Conservation (phyloP, 2,797 vertebrate species). For the Neosilurus hyrtlii region DNA sequence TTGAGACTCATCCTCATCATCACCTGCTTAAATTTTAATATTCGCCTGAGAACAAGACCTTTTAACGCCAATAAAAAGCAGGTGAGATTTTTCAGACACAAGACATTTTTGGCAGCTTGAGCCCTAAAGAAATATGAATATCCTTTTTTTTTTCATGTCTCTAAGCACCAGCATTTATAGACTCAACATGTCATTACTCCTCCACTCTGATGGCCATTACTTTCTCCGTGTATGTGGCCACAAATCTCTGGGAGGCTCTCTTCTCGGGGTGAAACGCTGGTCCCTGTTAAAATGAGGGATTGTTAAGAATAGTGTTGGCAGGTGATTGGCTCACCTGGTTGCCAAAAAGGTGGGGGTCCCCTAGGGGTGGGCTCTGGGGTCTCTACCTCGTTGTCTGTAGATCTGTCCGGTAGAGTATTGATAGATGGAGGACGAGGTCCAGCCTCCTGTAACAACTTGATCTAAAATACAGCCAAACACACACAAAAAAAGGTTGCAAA, state of each 20-base stretch:
- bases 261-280: slow-evolving; percentile 7
- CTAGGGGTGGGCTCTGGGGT: slow-evolving; percentile 47
- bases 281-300: slow-evolving; percentile 18
- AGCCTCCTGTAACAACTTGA: slow-evolving; percentile 40
- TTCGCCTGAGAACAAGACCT: background rate
- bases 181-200: slow-evolving; percentile 41
- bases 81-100: slow-evolving; percentile 36
- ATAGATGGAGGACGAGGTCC: slow-evolving; percentile 1
- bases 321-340: slow-evolving; percentile 41
- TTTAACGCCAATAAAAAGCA: slow-evolving; percentile 28
- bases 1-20: background rate
- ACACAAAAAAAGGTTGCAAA: background rate
- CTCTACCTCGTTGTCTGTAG: slow-evolving; percentile 56
- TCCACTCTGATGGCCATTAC: slow-evolving; percentile 36
- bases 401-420: slow-evolving; percentile 34
- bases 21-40: slow-evolving; percentile 6
- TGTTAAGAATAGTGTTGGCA: slow-evolving; percentile 23
- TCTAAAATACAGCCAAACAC: slow-evolving; percentile 21
- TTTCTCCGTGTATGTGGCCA: slow-evolving; percentile 27
- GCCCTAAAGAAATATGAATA: slow-evolving; percentile 34
- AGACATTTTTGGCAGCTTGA: slow-evolving; percentile 25
- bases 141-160: slow-evolving; percentile 19
- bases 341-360: slow-evolving; percentile 41
- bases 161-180: slow-evolving; percentile 36
- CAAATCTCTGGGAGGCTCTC: slow-evolving; percentile 33